Percentiles rank a stretch among this genome's conserved stretches.
Evolutionary conservation across 2,888 invertebrate genomes (phyloP).

Genomic region (Adineta ricciae): DNA sequence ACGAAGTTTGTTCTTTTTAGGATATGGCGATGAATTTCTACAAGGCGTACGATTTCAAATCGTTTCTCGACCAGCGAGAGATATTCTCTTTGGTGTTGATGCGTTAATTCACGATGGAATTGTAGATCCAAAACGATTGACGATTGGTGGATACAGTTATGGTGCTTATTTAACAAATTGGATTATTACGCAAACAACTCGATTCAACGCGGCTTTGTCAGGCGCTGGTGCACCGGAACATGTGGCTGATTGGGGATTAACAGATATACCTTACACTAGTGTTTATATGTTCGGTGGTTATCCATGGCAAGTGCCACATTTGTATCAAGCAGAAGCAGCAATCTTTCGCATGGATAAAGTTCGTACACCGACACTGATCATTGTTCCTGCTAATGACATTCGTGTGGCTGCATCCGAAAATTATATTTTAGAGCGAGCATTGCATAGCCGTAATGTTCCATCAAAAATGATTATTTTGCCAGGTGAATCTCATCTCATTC

Average conservation of each 20-base stretch:
- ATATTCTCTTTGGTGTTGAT: background rate
- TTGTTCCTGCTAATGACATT: background rate
- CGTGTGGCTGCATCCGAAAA: background rate
- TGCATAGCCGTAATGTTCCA: background rate
- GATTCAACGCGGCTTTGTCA: background rate
- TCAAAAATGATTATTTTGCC: background rate
- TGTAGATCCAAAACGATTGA: background rate
- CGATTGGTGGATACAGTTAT: background rate
- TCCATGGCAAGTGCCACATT: background rate
- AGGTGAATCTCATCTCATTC: background rate
- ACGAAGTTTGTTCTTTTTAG: too few relatives aligned
- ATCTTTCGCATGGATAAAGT: background rate
- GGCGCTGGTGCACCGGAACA: background rate
- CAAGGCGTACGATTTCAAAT: background rate
- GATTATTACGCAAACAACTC: background rate
- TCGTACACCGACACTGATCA: background rate
- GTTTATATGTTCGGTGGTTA: background rate
- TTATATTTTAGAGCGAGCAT: background rate
- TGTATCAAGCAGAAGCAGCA: background rate
- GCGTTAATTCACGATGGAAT: background rate
- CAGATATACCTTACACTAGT: background rate
- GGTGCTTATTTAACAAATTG: background rate
- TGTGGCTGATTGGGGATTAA: background rate
- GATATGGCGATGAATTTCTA: background rate
- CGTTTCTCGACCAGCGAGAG: background rate